phyloP scores from a whole-genome alignment of 1,140 invertebrate species.

The Pemphigus obesinymphae region DNA sequence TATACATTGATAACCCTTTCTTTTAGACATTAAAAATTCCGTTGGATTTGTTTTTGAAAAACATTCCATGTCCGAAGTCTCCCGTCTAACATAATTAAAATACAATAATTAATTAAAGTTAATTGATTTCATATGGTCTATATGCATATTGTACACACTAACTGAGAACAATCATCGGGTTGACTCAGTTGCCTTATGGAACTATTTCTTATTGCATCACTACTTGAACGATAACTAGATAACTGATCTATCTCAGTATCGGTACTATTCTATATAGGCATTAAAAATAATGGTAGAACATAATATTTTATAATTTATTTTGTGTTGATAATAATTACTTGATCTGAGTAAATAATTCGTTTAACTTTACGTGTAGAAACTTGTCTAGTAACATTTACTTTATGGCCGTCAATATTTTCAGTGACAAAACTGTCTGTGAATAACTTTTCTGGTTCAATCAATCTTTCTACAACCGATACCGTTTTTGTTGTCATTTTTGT shows the following conservation, averaged over 20 bases:
- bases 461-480: neutral
- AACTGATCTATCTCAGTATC: neutral
- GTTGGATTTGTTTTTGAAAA: neutral
- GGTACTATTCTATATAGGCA: neutral
- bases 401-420: conserved; percentile 11
- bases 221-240: neutral
- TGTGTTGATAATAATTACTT: neutral
- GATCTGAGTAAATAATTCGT: neutral
- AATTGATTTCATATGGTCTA: neutral
- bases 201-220: neutral
- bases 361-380: conserved; percentile 8
- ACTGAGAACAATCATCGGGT: conserved; percentile 22
- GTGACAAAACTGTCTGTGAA: conserved; percentile 4
- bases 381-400: conserved; percentile 29
- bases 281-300: neutral
- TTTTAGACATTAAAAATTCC: neutral
- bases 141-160: neutral
- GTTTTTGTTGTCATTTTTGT: neutral
- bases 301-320: neutral
- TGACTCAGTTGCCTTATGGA: neutral
- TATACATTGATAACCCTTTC: neutral
- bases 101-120: neutral
- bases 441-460: neutral
- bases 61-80: neutral
- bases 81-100: neutral